phyloP scores from a whole-genome alignment of 2,797 vertebrate genomes.

The Pelodytes ibericus region DNA sequence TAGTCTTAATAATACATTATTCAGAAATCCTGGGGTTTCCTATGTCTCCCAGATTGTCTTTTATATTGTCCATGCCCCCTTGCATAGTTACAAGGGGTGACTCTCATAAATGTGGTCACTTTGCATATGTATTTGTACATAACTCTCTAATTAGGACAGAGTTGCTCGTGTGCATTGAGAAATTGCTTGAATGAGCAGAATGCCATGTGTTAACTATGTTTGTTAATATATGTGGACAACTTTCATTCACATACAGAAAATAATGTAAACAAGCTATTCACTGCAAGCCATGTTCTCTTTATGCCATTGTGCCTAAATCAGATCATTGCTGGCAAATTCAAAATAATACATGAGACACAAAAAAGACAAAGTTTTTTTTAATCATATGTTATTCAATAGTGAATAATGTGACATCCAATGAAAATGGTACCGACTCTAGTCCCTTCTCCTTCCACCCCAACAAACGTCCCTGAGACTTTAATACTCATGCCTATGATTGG shows the following conservation, averaged over 20 bases:
- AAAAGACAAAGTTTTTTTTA: too few species aligned
- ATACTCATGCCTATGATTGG: too few species aligned
- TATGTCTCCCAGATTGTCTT: constrained; percentile 53
- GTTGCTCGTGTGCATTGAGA: constrained; percentile 18
- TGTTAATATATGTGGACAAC: not conserved
- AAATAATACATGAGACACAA: too few species aligned
- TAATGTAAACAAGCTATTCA: not conserved
- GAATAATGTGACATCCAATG: too few species aligned
- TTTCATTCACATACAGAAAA: constrained; percentile 14
- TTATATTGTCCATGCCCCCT: constrained; percentile 54
- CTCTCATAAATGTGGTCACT: constrained; percentile 34
- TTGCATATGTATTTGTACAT: constrained; percentile 23
- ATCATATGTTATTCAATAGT: too few species aligned
- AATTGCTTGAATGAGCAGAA: not conserved
- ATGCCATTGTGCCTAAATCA: too few species aligned
- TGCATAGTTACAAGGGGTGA: constrained; percentile 41
- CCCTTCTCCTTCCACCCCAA: too few species aligned
- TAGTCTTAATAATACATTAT: constrained; percentile 58
- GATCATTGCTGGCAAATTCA: too few species aligned
- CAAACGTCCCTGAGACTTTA: too few species aligned
- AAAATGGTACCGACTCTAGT: too few species aligned
- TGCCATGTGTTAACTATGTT: not conserved
- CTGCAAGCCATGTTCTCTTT: not conserved
- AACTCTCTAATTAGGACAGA: constrained; percentile 35
- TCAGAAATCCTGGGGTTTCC: constrained; percentile 57